Percentiles rank a stretch among this genome's conserved stretches.
These are phyloP conservation scores for Drosophila subsilvestris DNA, from an alignment of 2,888 invertebrate species.

Conservation along the genomic window DNA sequence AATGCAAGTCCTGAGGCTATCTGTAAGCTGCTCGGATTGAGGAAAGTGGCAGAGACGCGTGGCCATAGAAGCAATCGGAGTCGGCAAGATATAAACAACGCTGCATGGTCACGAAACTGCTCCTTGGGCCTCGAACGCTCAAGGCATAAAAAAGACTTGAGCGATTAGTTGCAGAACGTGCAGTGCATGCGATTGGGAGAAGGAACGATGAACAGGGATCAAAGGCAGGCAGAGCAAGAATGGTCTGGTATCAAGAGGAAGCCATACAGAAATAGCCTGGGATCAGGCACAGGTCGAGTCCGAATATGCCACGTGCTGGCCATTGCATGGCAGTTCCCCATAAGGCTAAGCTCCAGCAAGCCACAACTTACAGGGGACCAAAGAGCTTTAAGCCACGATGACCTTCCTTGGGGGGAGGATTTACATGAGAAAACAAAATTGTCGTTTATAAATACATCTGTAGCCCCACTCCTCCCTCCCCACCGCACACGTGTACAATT, in stretches of 20 bases:
- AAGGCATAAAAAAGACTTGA: conserved; percentile 78
- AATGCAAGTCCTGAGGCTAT: conserved; percentile 25
- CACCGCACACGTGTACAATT: conserved; percentile 4
- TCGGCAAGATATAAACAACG: conserved; percentile 23
- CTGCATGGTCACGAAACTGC: conserved; percentile 60
- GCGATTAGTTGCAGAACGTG: conserved; percentile 79
- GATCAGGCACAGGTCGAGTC: conserved; percentile 3
- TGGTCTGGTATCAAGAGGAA: conserved; percentile 14
- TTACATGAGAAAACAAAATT: conserved; percentile 55
- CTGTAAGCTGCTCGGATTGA: conserved; percentile 68
- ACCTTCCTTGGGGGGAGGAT: conserved; percentile 46
- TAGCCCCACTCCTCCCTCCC: not conserved
- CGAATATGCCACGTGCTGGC: conserved; percentile 46
- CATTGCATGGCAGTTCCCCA: conserved; percentile 29
- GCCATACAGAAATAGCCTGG: conserved; percentile 8
- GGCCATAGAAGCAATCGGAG: conserved; percentile 12
- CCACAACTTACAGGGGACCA: conserved; percentile 23
- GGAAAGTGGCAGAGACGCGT: conserved; percentile 66
- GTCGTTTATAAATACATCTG: conserved; percentile 42
- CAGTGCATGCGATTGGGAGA: conserved; percentile 57
- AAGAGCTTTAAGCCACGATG: conserved; percentile 49
- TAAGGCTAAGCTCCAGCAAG: conserved; percentile 40
- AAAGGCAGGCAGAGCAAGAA: not conserved
- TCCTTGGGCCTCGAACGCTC: conserved; percentile 13
- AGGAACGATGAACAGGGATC: not conserved